Percentiles rank a stretch among this genome's conserved stretches.
Conservation (phyloP, 2,113 vertebrate genomes). For the Sialia sialis region DNA sequence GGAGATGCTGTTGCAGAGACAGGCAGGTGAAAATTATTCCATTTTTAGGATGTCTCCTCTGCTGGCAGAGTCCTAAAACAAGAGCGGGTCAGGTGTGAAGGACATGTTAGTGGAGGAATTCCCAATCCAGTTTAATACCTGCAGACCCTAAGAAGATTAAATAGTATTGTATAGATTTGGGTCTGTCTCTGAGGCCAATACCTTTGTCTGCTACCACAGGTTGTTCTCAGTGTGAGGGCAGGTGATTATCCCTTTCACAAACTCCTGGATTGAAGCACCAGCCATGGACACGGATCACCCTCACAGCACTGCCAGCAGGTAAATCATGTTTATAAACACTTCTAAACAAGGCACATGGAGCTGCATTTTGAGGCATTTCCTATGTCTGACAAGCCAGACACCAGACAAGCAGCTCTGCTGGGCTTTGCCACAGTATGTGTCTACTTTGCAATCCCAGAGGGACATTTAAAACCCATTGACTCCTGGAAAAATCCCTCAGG, state of each 20-base stretch:
- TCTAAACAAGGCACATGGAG: accelerated
- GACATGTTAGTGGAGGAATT: slow-evolving; percentile 75
- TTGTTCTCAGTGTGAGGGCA: not conserved
- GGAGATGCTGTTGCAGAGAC: slow-evolving; percentile 10
- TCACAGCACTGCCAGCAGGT: accelerated
- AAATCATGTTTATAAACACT: not conserved
- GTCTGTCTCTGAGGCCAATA: slow-evolving; percentile 6
- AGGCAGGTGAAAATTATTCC: slow-evolving; percentile 38
- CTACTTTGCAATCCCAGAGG: not conserved
- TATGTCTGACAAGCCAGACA: not conserved
- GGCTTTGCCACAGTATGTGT: not conserved
- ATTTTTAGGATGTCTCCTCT: slow-evolving; percentile 28
- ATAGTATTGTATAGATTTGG: slow-evolving; percentile 62
- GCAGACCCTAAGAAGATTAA: slow-evolving; percentile 89
- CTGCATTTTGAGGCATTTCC: not conserved
- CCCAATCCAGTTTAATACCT: slow-evolving; percentile 86
- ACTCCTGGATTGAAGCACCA: not conserved
- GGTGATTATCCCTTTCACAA: not conserved
- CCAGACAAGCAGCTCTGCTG: not conserved
- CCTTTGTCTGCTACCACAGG: not conserved
- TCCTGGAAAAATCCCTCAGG: not conserved
- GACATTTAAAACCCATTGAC: accelerated
- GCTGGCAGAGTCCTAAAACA: slow-evolving; percentile 38
- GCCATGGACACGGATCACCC: accelerated
- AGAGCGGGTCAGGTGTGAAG: slow-evolving; percentile 79